Base-by-base conservation (phyloP, 2,797 vertebrate species). In the Apogon hyalosoma region DNA sequence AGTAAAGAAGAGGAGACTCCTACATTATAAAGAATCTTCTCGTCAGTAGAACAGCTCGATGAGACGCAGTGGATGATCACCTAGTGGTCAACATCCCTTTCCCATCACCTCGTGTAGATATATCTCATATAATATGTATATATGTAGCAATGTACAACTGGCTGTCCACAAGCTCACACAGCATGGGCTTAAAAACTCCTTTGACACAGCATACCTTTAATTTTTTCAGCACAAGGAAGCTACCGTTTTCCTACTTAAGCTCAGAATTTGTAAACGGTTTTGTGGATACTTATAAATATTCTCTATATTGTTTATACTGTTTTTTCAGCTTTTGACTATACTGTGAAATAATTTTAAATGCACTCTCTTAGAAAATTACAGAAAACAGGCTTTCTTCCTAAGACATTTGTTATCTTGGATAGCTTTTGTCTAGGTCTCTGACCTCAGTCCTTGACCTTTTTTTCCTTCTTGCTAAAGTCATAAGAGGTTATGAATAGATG, bases 331-430 rank as follows among this genome's bases (percentile, higher is more conserved):
- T 85, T 77, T 56, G 39, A 83, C 45, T 79, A 88, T 84, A 93
- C 91, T 93, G 93, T 94, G 93, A 93, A 93, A 75, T 82, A 4
- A 70, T 74, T 77, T 76, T 69, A 58, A 86, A 83, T 90, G 90
- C 85, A 92, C 91, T 93, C 84, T 73, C 70, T 73, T 73, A 80
- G 68, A 41, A 78, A 63, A 70, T 39, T 61, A 73, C 59, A 64
- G 51, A 75, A 77, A 77, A 63, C 14, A 2, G 31, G 48, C 69
- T 78, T 42, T 39, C 24, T 53, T 69, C 69, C 40, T 13, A 51
- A 56, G 57, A 83, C 55, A 58, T 75, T 49, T 6, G 49, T 69
- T 55, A n/a, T 56, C 56, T 41, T 0, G 6, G 14, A 28, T 59
- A 65, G 64, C 67, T 50, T 81, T 80, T 72, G 28, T 45, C 9